Evolutionary conservation across 2,113 vertebrate genomes (phyloP).

Genomic region (Columba livia): DNA sequence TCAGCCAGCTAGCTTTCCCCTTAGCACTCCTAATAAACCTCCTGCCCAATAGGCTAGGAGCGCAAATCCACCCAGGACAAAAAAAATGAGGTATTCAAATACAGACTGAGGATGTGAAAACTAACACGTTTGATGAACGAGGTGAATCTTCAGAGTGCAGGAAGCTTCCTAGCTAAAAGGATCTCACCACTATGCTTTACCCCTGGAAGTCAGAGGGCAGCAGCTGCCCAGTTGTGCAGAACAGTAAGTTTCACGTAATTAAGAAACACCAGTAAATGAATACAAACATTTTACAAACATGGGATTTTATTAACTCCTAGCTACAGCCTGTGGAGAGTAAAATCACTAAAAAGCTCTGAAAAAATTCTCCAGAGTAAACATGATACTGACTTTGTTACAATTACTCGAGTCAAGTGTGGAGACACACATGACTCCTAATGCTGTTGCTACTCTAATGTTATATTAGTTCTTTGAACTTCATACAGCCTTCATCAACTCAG

Average conservation of each 20-base stretch:
- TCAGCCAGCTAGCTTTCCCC: not conserved
- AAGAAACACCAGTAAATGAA: not conserved
- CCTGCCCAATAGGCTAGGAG: not conserved
- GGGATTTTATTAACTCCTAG: not conserved
- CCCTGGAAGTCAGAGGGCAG: not conserved
- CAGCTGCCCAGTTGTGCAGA: not conserved
- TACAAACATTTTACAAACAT: not conserved
- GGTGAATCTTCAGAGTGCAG: not conserved
- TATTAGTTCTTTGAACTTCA: not conserved
- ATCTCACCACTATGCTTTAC: not conserved
- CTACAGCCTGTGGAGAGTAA: not conserved
- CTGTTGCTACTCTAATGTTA: not conserved
- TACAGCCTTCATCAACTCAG: not conserved
- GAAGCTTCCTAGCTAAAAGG: not conserved
- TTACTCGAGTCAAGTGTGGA: not conserved
- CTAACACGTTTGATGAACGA: not conserved
- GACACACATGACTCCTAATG: not conserved
- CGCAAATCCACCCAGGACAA: not conserved
- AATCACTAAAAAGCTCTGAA: not conserved
- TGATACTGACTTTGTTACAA: not conserved
- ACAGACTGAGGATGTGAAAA: not conserved
- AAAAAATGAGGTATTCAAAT: not conserved
- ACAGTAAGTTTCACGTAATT: not conserved
- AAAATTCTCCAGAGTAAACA: not conserved
- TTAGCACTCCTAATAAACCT: not conserved